These are phyloP conservation scores for Siphlonurus alternatus DNA, from an alignment of 2,888 invertebrate genomes.

Conservation along the genomic window DNA sequence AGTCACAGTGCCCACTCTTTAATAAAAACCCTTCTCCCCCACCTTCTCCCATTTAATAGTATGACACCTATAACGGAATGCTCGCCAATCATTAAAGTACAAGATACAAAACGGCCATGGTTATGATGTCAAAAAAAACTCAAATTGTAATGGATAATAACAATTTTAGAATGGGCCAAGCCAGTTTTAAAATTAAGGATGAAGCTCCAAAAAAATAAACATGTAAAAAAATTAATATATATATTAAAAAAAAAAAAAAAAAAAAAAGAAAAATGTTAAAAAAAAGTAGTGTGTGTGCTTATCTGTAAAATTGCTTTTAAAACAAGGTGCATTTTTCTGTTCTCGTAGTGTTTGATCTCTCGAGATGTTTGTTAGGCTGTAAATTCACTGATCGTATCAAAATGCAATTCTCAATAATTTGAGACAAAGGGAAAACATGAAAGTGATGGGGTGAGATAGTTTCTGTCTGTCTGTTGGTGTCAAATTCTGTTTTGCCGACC, in stretches of 20 bases:
- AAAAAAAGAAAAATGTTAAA: not conserved
- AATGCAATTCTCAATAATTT: not conserved
- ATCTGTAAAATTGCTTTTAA: not conserved
- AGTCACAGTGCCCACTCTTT: not conserved
- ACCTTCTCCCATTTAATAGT: not conserved
- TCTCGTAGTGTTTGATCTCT: not conserved
- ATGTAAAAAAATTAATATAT: too few species aligned
- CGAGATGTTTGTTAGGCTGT: not conserved
- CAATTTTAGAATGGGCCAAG: not conserved
- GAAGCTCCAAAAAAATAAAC: not conserved
- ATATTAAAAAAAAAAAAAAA: too few species aligned
- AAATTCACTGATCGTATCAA: not conserved
- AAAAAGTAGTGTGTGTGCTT: not conserved
- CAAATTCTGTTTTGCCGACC: not conserved
- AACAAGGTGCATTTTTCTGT: not conserved
- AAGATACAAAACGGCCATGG: not conserved
- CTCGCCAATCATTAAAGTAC: conserved; percentile 1
- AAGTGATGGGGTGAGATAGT: not conserved
- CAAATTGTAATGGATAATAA: not conserved
- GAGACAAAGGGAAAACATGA: not conserved
- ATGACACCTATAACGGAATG: not conserved
- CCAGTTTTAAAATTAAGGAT: not conserved
- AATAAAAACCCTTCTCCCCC: not conserved
- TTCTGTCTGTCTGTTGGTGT: not conserved
- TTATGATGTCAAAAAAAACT: not conserved